These are phyloP conservation scores for Cichladusa arquata DNA, from an alignment of 2,113 vertebrate genomes.

Conservation along the genomic window DNA sequence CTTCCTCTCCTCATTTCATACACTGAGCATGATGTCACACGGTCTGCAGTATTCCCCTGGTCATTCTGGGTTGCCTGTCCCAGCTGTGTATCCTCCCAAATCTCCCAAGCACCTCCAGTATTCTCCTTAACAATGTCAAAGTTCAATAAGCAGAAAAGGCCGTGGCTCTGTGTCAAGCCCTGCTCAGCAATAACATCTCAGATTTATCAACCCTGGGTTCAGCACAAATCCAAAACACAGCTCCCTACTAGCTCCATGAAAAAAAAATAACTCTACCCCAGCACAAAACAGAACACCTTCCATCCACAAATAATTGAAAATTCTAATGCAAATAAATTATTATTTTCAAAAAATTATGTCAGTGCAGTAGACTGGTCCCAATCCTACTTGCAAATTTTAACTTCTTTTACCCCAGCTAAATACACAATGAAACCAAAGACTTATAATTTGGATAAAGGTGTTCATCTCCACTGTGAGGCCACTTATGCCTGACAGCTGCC, in stretches of 20 bases:
- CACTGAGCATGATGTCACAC: background rate
- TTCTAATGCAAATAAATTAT: background rate
- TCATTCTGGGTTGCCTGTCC: background rate
- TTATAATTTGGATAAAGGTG: background rate
- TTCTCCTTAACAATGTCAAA: background rate
- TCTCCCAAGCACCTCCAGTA: background rate
- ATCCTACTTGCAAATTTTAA: background rate
- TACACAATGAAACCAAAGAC: background rate
- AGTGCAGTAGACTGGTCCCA: background rate
- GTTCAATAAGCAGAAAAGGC: background rate
- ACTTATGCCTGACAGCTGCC: background rate
- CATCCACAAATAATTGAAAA: background rate
- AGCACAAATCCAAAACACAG: background rate
- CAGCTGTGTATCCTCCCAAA: background rate
- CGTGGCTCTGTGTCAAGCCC: background rate
- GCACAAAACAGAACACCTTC: background rate
- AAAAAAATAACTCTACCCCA: background rate
- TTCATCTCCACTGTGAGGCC: background rate
- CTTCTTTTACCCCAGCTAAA: background rate
- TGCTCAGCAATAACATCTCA: background rate
- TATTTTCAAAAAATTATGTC: background rate
- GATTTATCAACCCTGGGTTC: background rate
- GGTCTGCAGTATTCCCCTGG: background rate
- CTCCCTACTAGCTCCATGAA: too few relatives aligned
- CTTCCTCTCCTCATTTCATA: background rate